Evolutionary conservation across 2,113 vertebrate species (phyloP).

Genomic region (Climacteris rufus): DNA sequence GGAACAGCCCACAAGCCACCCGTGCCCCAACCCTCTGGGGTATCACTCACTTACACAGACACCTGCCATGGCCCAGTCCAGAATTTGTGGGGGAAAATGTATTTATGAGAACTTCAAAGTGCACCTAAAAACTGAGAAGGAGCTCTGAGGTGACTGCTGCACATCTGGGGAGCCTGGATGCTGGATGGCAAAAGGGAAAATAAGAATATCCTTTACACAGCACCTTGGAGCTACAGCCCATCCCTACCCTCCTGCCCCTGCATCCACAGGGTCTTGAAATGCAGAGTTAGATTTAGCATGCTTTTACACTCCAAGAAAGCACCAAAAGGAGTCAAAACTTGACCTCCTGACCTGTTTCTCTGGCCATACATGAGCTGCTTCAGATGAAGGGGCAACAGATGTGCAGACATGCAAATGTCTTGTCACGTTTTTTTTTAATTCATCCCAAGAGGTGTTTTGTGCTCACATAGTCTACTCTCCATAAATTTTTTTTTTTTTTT

Average conservation of each 20-base stretch:
- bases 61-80: neutral
- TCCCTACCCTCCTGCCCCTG: neutral
- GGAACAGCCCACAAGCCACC: fast-evolving
- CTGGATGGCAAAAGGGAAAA: neutral
- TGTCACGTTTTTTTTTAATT: neutral
- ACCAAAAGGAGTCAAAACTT: neutral
- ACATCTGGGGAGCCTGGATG: neutral
- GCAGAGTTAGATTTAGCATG: neutral
- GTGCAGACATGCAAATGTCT: neutral
- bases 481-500: neutral
- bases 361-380: neutral
- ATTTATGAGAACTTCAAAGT: neutral
- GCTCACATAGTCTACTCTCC: fast-evolving
- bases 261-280: neutral
- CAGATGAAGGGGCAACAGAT: neutral
- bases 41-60: neutral
- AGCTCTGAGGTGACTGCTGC: neutral
- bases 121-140: neutral
- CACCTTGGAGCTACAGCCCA: neutral
- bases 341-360: neutral
- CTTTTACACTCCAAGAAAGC: neutral
- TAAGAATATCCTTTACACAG: neutral
- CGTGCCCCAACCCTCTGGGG: neutral
- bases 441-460: neutral
- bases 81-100: neutral